Base-by-base conservation (phyloP, 2,888 invertebrate genomes). In the Agrochola lychnidis region DNA sequence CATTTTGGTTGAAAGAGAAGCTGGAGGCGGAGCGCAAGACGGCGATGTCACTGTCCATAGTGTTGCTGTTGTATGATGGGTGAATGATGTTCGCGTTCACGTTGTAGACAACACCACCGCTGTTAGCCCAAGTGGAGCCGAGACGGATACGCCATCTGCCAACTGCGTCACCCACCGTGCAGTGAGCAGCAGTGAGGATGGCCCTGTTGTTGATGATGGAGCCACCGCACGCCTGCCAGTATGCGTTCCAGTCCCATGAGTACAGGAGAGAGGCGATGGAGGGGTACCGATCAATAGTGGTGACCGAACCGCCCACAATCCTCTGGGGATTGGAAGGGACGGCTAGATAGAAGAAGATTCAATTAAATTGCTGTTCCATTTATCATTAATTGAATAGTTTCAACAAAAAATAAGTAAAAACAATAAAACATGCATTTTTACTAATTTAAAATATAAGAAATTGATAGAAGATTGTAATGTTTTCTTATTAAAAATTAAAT, bases 251-350 rank as follows among this genome's bases (percentile, higher is more conserved):
- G 70, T 81, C 72, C 81, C 80, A 82, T 25, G 89, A 66, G 71
- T 64, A 86, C 30, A 92, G 36, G 10, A 92, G 69, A 40, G 87
- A 63, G 0, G 82, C 87, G 12, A 87, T 89, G 14, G 71, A 59
- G 0, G 83, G 83, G 66, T 90, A 91, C 10, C 69, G 73, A 2
- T 77, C 69, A 68, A 92, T 92, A 30, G 83, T 89, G 5, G 90
- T 90, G 1, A 71, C 69, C 2, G 90, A 83, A 7, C 93, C 92
- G 5, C 93, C 93, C 22, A 92, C 88, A 42, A 93, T 93, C 73
- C 90, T 88, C 30, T 89, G 88, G 1, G 85, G 84, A 61, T 81
- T 78, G 5, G 67, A 62, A 12, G 87, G 88, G 12, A 77, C 82
- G 30, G 88, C 88, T 89, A 64, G 42, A 86, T 85, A 16, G 1